Evolutionary conservation across 1,140 invertebrate genomes (phyloP).

Genomic region (Steinernema feltiae): DNA sequence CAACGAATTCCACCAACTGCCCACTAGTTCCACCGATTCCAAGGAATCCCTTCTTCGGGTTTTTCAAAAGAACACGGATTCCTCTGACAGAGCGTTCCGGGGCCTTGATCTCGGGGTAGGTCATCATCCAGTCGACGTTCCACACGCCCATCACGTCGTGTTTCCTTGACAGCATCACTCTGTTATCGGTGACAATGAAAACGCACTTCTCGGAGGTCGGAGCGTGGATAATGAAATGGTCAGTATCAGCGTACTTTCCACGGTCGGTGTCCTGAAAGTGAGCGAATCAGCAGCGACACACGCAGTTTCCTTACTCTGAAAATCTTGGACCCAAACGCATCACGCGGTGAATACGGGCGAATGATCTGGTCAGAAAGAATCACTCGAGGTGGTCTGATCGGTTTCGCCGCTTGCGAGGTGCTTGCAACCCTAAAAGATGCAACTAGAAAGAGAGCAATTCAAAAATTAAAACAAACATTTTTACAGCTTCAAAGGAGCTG

Average conservation of each 20-base stretch:
- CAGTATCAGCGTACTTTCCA: conserved; percentile 78
- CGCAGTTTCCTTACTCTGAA: conserved; percentile 41
- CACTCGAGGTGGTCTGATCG: conserved; percentile 75
- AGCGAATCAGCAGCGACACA: conserved; percentile 21
- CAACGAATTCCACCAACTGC: too few relatives aligned
- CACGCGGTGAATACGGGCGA: conserved; percentile 72
- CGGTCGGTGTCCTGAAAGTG: conserved; percentile 70
- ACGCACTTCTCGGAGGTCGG: conserved; percentile 69
- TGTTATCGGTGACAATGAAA: conserved; percentile 79
- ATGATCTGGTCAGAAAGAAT: conserved; percentile 77
- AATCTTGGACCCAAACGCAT: conserved; percentile 72
- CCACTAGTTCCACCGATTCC: too few relatives aligned
- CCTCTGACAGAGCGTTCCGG: too few relatives aligned
- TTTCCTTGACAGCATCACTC: conserved; percentile 61
- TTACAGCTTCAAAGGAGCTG: conserved; percentile 84
- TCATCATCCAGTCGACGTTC: conserved; percentile 34
- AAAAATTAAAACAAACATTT: conserved; percentile 65
- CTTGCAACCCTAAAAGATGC: conserved; percentile 75
- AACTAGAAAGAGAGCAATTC: conserved; percentile 18
- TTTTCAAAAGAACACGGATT: too few relatives aligned
- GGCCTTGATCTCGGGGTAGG: conserved; percentile 35
- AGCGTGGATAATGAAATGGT: conserved; percentile 76
- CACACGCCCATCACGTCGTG: conserved; percentile 42
- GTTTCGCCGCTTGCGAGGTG: conserved; percentile 69
- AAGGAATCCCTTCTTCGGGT: too few relatives aligned